phyloP scores from a whole-genome alignment of 2,888 invertebrate genomes.

The Molanna angustata region DNA sequence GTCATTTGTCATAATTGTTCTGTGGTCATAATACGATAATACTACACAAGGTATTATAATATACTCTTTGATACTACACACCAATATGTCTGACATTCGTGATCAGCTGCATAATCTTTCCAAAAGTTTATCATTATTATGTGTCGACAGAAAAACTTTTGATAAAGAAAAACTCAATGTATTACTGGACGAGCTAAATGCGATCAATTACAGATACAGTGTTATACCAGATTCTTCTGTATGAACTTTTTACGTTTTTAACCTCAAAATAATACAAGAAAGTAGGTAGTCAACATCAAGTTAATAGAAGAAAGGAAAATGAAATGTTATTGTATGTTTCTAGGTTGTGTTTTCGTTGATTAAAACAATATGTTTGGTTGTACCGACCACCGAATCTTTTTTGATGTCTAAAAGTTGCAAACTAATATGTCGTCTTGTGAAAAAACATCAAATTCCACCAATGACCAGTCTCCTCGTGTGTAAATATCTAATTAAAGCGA shows the following conservation, averaged over 20 bases:
- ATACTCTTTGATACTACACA: too few relatives aligned
- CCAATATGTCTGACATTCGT: slow-evolving; percentile 17
- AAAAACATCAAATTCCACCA: slow-evolving; percentile 40
- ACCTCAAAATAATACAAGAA: slow-evolving; percentile 40
- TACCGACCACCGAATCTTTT: slow-evolving; percentile 41
- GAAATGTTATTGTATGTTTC: slow-evolving; percentile 26
- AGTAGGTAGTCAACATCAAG: slow-evolving; percentile 40
- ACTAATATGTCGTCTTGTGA: slow-evolving; percentile 41
- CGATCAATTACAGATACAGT: slow-evolving; percentile 53
- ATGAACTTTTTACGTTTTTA: slow-evolving; percentile 29
- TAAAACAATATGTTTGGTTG: slow-evolving; percentile 41
- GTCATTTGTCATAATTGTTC: too few relatives aligned
- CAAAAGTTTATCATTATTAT: slow-evolving; percentile 42
- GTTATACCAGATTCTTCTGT: slow-evolving; percentile 38
- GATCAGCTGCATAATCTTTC: slow-evolving; percentile 21
- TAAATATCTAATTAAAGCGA: slow-evolving; percentile 42
- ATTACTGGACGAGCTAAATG: slow-evolving; percentile 61
- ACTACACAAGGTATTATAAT: too few relatives aligned
- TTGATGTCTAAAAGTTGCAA: slow-evolving; percentile 44
- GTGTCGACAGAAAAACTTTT: slow-evolving; percentile 44
- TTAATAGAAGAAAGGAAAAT: not conserved
- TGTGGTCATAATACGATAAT: too few relatives aligned
- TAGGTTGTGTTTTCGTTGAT: slow-evolving; percentile 34
- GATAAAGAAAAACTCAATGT: slow-evolving; percentile 52
- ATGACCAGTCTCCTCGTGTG: slow-evolving; percentile 40